These are phyloP conservation scores for Salminus brasiliensis DNA, from an alignment of 2,113 vertebrate genomes.

Conservation along the genomic window DNA sequence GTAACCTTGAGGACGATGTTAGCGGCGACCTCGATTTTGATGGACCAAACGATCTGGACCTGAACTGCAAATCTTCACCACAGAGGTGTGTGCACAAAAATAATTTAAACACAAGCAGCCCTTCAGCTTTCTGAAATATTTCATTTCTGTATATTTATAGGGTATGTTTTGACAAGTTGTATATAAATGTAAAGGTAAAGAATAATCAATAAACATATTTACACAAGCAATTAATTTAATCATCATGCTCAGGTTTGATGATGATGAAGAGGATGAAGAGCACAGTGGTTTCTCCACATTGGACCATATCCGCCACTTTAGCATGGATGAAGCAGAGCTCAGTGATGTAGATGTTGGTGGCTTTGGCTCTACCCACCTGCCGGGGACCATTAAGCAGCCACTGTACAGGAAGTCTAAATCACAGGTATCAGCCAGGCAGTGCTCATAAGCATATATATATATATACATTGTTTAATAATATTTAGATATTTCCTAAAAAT, in stretches of 20 bases:
- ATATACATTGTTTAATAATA: too few relatives aligned
- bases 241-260: constrained; percentile 79
- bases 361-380: constrained; percentile 84
- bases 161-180: too few relatives aligned
- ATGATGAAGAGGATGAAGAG: constrained; percentile 87
- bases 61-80: constrained; percentile 89
- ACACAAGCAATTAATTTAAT: neutral
- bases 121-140: too few relatives aligned
- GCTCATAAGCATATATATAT: too few relatives aligned
- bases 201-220: neutral
- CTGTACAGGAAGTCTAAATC: constrained; percentile 98
- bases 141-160: too few relatives aligned
- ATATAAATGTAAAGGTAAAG: too few relatives aligned
- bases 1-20: constrained; percentile 78
- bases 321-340: constrained; percentile 90
- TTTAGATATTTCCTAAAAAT: too few relatives aligned
- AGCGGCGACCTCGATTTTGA: constrained; percentile 45
- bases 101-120: too few relatives aligned
- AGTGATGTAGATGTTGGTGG: constrained; percentile 84
- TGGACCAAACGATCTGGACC: constrained; percentile 79
- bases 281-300: constrained; percentile 90
- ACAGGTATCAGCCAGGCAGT: constrained; percentile 80
- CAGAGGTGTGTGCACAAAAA: constrained; percentile 74
- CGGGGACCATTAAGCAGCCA: constrained; percentile 91
- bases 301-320: constrained; percentile 96